Evolutionary conservation across 2,888 invertebrate genomes (phyloP), one percentile per base, ranked within the genome.

Genomic region (Perithous albicinctus): DNA sequence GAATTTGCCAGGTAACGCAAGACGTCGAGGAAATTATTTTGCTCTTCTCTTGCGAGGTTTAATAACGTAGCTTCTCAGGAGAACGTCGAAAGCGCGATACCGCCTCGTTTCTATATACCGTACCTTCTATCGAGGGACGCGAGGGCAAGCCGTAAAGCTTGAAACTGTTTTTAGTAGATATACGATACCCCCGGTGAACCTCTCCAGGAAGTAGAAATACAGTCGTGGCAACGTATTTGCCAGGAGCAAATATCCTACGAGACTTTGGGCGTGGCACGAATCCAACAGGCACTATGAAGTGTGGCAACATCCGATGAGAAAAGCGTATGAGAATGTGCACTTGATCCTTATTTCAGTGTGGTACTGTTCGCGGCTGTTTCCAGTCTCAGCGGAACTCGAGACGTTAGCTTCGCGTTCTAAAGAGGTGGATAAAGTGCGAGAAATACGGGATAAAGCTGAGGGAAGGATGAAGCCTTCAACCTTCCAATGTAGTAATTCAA

Each of bases 211-310:
- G 85, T 80, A 72, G 78, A 67, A 82, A 83, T 85, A 82, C 82
- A 85, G 81, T 78, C 79, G 84, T 78, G 80, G 63, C 72, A 78
- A 77, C 74, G 69, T 87, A 85, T 89, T 88, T 88, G 86, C 84
- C 64, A 12, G 29, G 69, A 70, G 85, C 87, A 89, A 89, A 89
- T 86, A 89, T 82, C 76, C 78, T 38, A 61, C 69, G 73, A 78
- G 82, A 77, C 79, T 32, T 26, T 73, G 69, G 61, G 38, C 15
- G 48, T 72, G 73, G 64, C 64, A 56, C 78, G 61, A 61, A 66
- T 69, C 78, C 64, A 75, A 72, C 59, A 66, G 59, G 51, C 61
- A 41, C 26, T 32, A 7, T 15, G 48, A 15, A 66, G 63, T 54
- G 29, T 79, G 74, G 26, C 73, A 78, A 46, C 41, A 29, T 46